These are phyloP conservation scores for Galleria mellonella DNA, from an alignment of 1,140 invertebrate species.

Conservation along the genomic window DNA sequence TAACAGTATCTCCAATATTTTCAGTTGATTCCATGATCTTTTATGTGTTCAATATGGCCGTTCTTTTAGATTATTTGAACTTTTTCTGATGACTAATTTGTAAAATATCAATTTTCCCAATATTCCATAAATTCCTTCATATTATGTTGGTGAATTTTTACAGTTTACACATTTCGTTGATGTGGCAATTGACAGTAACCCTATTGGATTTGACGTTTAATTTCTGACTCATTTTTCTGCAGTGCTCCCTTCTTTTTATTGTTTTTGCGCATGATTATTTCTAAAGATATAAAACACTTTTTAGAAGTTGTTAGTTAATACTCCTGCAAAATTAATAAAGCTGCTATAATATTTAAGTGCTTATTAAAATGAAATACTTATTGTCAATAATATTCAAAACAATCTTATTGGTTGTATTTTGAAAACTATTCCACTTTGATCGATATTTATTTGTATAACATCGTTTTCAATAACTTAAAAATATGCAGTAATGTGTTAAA, in stretches of 20 bases:
- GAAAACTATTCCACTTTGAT: too few relatives aligned
- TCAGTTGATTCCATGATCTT: not conserved
- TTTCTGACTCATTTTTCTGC: conserved; percentile 60
- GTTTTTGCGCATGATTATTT: conserved; percentile 22
- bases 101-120: not conserved
- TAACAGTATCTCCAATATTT: not conserved
- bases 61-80: conserved; percentile 48
- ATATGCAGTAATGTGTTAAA: too few relatives aligned
- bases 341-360: too few relatives aligned
- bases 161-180: conserved; percentile 36
- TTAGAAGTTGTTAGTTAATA: too few relatives aligned
- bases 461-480: too few relatives aligned
- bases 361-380: too few relatives aligned
- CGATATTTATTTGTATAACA: too few relatives aligned
- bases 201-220: conserved; percentile 61
- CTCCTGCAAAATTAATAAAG: too few relatives aligned
- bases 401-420: too few relatives aligned
- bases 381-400: too few relatives aligned
- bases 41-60: conserved; percentile 65
- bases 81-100: conserved; percentile 10
- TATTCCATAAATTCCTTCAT: conserved; percentile 6
- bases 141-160: not conserved
- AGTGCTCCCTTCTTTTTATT: conserved; percentile 25
- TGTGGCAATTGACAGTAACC: conserved; percentile 65
- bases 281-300: not conserved